Conservation (phyloP, 2,888 invertebrate genomes). For the Synanthedon tipuliformis region DNA sequence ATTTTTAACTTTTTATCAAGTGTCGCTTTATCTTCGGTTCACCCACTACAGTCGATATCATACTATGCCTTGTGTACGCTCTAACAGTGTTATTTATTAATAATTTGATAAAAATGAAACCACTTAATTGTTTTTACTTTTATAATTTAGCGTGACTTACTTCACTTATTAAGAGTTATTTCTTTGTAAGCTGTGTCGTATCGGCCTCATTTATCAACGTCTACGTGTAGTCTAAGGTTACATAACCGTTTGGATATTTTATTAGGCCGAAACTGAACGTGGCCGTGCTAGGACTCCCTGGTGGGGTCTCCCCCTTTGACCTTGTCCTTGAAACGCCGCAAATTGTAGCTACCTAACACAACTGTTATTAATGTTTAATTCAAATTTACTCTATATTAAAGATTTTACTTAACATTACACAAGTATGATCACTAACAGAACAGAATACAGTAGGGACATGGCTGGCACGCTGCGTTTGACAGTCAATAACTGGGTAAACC, state of each 20-base stretch:
- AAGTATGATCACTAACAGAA: too few relatives aligned
- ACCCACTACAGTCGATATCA: not conserved
- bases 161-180: not conserved
- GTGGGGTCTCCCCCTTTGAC: slow-evolving; percentile 7
- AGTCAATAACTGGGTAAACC: too few relatives aligned
- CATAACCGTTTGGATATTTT: slow-evolving; percentile 10
- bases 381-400: too few relatives aligned
- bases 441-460: too few relatives aligned
- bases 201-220: slow-evolving; percentile 6
- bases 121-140: too few relatives aligned
- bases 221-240: slow-evolving; percentile 1
- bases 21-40: slow-evolving; percentile 1
- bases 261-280: slow-evolving; percentile 3
- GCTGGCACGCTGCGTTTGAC: too few relatives aligned
- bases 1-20: not conserved
- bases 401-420: too few relatives aligned
- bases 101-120: too few relatives aligned
- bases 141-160: not conserved
- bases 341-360: not conserved
- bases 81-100: too few relatives aligned
- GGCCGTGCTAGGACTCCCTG: slow-evolving; percentile 4
- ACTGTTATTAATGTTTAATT: not conserved
- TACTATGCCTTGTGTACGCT: too few relatives aligned
- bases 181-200: not conserved
- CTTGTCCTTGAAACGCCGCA: slow-evolving; percentile 14